These are phyloP conservation scores for Drosophila nr. perissopoda DNA, from an alignment of 2,888 invertebrate genomes.

Conservation along the genomic window DNA sequence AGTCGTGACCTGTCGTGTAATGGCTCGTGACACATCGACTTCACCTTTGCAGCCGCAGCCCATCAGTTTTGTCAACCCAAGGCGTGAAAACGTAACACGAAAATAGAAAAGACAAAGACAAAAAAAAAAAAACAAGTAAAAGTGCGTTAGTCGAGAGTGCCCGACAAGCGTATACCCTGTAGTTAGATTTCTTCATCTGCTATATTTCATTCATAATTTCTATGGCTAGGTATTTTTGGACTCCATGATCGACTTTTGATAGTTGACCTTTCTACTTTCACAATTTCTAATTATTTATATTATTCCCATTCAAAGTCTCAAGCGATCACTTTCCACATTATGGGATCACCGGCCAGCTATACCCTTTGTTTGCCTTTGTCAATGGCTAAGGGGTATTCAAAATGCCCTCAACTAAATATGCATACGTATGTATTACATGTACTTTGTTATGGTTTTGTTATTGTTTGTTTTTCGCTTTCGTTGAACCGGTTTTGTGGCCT, in stretches of 20 bases:
- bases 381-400: neutral
- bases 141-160: neutral
- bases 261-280: neutral
- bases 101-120: neutral
- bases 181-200: neutral
- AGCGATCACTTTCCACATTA: neutral
- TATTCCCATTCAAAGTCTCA: neutral
- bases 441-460: conserved; percentile 44
- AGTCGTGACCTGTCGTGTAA: conserved; percentile 9
- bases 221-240: neutral
- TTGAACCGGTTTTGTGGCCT: conserved; percentile 61
- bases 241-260: neutral
- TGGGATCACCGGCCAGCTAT: neutral
- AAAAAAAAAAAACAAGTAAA: conserved; percentile 3
- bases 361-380: neutral
- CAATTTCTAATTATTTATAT: neutral
- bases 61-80: conserved; percentile 13
- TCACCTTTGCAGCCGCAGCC: neutral
- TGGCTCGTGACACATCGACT: conserved; percentile 21
- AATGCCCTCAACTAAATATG: conserved; percentile 22
- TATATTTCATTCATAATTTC: neutral
- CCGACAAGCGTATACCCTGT: neutral
- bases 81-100: conserved; percentile 20
- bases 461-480: conserved; percentile 55
- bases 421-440: conserved; percentile 25